Base-by-base conservation (phyloP, 92 coral and sea anemone species). In the Hydrozoanthus gracilis region DNA sequence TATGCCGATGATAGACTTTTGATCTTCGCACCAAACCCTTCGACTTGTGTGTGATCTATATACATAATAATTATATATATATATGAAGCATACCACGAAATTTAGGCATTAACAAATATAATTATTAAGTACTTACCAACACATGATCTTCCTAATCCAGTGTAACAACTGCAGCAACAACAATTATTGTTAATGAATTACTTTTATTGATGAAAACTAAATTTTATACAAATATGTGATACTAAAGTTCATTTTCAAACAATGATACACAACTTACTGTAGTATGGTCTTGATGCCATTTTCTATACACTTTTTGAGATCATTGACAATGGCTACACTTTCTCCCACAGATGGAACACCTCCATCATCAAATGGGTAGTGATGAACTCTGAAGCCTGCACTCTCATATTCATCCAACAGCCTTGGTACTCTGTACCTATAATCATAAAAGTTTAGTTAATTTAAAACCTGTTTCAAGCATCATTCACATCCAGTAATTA, bases 131-230 rank as follows among this genome's bases (percentile, higher is more conserved):
- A 84, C 95, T 82, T 65, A 93, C 96, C 95, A 65, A 93, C 76
- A 90, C 96, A 93, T 75, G 96, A 89, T 82, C 88, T 86, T 44
- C 96, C 96, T 61, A 89, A 76, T 14, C 96, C 96, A 51, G 88
- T 79, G 8, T 87, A 73, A 79, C 96, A 93, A 52, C 96, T 93
- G 82, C 18, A 84, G 80, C 0, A 7, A 50, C 20, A 82, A 27
- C n/a, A 66, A 0, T 51, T 12, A 87, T 6, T 15, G 27, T 4
- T 64, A 73, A 64, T 67, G 27, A 74, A 65, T 4, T 51, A 73
- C 10, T 16, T 5, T 16, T 6, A 8, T 7, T 6, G 78, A 0
- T 27, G 12, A 64, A 18, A 80, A 7, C 9, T 1, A 13, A 61
- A 5, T 18, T n/a, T 17, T 35, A 13, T 50, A 16, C 47, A n/a